Evolutionary conservation across 2,797 vertebrate genomes (phyloP).

Genomic region (Cryptoblepharus egeriae): DNA sequence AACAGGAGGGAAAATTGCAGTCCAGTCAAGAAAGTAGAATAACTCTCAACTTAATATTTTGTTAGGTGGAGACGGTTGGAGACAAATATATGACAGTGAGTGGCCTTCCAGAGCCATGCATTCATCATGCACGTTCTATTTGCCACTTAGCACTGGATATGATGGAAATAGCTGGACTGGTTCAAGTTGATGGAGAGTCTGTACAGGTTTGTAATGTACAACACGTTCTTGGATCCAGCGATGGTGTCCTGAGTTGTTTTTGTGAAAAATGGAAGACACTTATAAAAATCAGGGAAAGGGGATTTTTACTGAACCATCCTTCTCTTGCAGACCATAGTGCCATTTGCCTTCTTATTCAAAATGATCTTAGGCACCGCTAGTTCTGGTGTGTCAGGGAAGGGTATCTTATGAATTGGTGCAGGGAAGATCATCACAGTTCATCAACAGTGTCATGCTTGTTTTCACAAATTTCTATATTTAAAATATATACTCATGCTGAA

Average conservation of each 20-base stretch:
- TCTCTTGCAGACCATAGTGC: too few species aligned
- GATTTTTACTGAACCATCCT: too few species aligned
- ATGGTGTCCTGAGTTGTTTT: too few species aligned
- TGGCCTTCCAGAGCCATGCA: slow-evolving; percentile 95
- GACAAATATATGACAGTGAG: slow-evolving; percentile 99
- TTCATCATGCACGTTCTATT: slow-evolving; percentile 96
- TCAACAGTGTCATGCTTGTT: too few species aligned
- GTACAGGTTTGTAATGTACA: slow-evolving; percentile 86
- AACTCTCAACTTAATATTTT: slow-evolving; percentile 50
- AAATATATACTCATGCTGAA: background rate
- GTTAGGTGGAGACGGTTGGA: slow-evolving; percentile 97
- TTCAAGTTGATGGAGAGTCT: slow-evolving; percentile 94
- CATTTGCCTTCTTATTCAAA: too few species aligned
- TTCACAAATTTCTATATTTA: background rate
- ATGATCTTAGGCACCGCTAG: too few species aligned
- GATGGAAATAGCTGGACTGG: slow-evolving; percentile 98
- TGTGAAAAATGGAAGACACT: too few species aligned
- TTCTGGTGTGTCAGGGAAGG: background rate
- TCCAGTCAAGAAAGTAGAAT: slow-evolving; percentile 1
- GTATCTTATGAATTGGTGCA: background rate
- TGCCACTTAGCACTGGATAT: slow-evolving; percentile 97
- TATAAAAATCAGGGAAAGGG: too few species aligned
- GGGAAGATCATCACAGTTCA: too few species aligned
- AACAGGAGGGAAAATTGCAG: background rate
- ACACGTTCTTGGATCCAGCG: background rate